phyloP scores from a whole-genome alignment of 1,140 invertebrate species.

The Elymnias hypermnestra region DNA sequence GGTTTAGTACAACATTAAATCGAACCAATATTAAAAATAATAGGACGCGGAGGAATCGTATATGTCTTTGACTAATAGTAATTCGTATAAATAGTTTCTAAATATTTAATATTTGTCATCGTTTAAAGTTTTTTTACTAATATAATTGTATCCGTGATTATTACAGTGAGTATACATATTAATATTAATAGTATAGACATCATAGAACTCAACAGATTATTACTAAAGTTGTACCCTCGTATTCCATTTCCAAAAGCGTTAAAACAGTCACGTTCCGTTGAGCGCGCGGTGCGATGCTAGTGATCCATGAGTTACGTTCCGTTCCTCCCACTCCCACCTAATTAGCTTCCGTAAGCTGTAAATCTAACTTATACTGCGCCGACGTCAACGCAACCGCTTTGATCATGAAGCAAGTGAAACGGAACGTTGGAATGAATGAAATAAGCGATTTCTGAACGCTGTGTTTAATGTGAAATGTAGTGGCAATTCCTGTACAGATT shows the following conservation, averaged over 20 bases:
- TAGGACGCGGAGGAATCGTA: too few relatives aligned
- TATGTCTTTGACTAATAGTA: too few relatives aligned
- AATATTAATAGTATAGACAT: too few relatives aligned
- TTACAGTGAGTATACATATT: too few relatives aligned
- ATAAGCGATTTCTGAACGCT: conserved; percentile 51
- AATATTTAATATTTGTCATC: too few relatives aligned
- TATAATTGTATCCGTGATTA: too few relatives aligned
- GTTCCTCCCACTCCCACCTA: conserved; percentile 42
- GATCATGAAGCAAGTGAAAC: conserved; percentile 52
- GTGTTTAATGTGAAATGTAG: conserved; percentile 56
- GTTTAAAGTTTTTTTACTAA: too few relatives aligned
- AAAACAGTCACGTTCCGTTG: conserved; percentile 38
- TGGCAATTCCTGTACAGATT: conserved; percentile 27
- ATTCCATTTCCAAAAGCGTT: conserved; percentile 20
- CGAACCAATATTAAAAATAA: too few relatives aligned
- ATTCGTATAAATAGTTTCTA: too few relatives aligned
- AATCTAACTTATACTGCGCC: conserved; percentile 50
- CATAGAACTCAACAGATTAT: too few relatives aligned
- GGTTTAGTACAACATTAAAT: too few relatives aligned
- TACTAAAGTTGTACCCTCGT: not conserved
- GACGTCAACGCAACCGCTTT: conserved; percentile 52
- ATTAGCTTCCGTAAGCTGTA: conserved; percentile 68
- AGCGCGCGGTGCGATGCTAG: conserved; percentile 35
- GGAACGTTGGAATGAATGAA: conserved; percentile 35
- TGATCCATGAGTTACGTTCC: conserved; percentile 31